Evolutionary conservation across 2,113 vertebrate genomes (phyloP).

Genomic region (Seriola quinqueradiata): DNA sequence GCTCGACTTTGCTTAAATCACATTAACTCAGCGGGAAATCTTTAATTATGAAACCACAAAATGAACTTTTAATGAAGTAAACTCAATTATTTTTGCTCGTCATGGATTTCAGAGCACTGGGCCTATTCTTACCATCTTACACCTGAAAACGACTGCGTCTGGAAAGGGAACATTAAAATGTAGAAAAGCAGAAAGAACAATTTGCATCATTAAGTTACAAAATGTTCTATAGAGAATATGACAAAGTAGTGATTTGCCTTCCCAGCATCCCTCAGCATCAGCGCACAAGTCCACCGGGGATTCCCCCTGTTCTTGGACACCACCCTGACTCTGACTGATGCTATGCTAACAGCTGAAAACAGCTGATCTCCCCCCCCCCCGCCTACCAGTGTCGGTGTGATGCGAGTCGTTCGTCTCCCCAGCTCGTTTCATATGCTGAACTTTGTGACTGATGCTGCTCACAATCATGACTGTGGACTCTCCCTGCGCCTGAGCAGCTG

Average conservation of each 20-base stretch:
- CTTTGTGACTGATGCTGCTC: conserved; percentile 2
- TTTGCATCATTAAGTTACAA: too few species aligned
- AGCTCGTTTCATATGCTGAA: not conserved
- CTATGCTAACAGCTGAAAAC: not conserved
- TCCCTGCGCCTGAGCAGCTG: conserved; percentile 10
- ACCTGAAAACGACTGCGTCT: not conserved
- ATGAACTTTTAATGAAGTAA: conserved; percentile 62
- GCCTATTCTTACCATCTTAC: not conserved
- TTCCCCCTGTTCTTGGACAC: not conserved
- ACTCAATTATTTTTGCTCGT: conserved; percentile 45
- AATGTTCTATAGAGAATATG: too few species aligned
- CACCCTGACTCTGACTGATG: conserved; percentile 1
- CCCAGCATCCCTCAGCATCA: too few species aligned
- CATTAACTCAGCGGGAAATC: conserved; percentile 21
- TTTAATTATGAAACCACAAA: conserved; percentile 65
- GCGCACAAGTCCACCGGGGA: too few species aligned
- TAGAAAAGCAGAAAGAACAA: too few species aligned
- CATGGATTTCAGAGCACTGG: conserved; percentile 15
- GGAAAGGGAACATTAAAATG: not conserved
- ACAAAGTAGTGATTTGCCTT: too few species aligned
- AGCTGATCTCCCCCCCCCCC: not conserved
- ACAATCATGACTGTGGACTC: not conserved
- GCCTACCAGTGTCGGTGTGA: not conserved
- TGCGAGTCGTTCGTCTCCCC: not conserved
- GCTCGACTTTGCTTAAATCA: conserved; percentile 53